A percentile compares a stretch with the other conserved stretches of the same genome.
These are phyloP conservation scores for Pachliopta kotzebuea DNA, from an alignment of 2,888 invertebrate genomes.

Conservation along the genomic window DNA sequence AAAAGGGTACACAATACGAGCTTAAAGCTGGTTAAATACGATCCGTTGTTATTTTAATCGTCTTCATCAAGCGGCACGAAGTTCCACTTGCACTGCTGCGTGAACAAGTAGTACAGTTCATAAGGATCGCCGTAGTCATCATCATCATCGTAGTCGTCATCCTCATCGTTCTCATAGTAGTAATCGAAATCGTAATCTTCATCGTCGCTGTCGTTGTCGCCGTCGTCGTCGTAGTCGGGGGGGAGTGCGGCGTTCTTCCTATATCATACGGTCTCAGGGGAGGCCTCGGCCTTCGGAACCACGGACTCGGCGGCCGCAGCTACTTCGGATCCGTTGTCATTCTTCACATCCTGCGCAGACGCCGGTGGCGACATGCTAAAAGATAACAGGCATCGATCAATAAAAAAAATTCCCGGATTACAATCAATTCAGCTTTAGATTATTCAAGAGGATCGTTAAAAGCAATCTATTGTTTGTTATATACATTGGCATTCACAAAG, in stretches of 20 bases:
- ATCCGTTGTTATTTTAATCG: not conserved
- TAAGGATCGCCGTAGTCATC: slow-evolving; percentile 42
- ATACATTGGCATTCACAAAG: no score
- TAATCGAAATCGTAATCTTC: slow-evolving; percentile 31
- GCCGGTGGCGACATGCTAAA: slow-evolving; percentile 49
- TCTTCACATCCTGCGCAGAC: slow-evolving; percentile 38
- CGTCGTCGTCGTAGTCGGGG: slow-evolving; percentile 19
- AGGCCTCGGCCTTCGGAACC: slow-evolving; percentile 46
- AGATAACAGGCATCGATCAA: slow-evolving; percentile 21
- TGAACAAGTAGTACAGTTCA: slow-evolving; percentile 43
- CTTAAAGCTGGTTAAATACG: not conserved
- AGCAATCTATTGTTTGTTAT: no score
- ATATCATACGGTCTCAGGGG: slow-evolving; percentile 55
- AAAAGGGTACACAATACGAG: not conserved
- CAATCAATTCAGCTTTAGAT: no score
- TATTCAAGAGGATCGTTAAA: no score
- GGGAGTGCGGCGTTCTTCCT: slow-evolving; percentile 27
- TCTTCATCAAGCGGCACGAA: slow-evolving; percentile 9
- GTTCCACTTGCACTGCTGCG: slow-evolving; percentile 44
- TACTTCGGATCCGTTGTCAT: slow-evolving; percentile 30
- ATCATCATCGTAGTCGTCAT: slow-evolving; percentile 32
- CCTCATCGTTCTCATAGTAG: slow-evolving; percentile 28
- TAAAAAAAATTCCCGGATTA: not conserved
- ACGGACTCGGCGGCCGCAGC: slow-evolving; percentile 40
- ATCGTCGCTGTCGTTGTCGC: not conserved